Conservation (phyloP, 2,888 invertebrate species). For the Drosophila percnosoma region DNA sequence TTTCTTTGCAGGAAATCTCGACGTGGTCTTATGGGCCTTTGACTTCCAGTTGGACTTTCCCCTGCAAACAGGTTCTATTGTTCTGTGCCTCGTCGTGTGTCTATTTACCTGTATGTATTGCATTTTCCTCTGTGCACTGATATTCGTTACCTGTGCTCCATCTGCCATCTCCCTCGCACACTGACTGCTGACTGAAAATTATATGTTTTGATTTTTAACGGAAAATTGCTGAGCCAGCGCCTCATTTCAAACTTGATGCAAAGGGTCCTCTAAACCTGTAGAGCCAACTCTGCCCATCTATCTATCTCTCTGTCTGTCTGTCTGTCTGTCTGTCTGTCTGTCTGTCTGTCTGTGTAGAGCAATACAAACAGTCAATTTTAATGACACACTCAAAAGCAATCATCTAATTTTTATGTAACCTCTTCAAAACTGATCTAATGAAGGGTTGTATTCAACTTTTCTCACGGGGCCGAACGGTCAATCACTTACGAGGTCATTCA, state of each 20-base stretch:
- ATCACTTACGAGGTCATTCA: conserved; percentile 68
- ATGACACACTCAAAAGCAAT: conserved; percentile 71
- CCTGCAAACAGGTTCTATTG: conserved; percentile 76
- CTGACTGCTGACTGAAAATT: conserved; percentile 54
- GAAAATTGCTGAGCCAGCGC: conserved; percentile 65
- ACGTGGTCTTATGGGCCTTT: conserved; percentile 56
- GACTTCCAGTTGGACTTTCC: conserved; percentile 75
- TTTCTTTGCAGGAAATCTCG: conserved; percentile 75
- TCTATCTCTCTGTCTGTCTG: not conserved
- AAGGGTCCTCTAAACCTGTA: conserved; percentile 13
- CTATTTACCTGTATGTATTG: conserved; percentile 66
- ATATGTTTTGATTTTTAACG: conserved; percentile 78
- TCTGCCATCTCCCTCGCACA: conserved; percentile 37
- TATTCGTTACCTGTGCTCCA: conserved; percentile 51
- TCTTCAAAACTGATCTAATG: conserved; percentile 63
- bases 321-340: not conserved
- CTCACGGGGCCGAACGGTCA: conserved; percentile 63
- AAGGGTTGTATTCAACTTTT: conserved; percentile 63
- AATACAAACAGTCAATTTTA: conserved; percentile 70
- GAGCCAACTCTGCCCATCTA: not conserved
- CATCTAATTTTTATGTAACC: conserved; percentile 68
- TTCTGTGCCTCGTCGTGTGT: conserved; percentile 34
- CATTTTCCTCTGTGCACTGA: conserved; percentile 64
- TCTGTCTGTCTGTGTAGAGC: conserved; percentile 18
- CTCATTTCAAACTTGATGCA: conserved; percentile 12